phyloP scores from a whole-genome alignment of 2,113 vertebrate species.

The Felis chaus region DNA sequence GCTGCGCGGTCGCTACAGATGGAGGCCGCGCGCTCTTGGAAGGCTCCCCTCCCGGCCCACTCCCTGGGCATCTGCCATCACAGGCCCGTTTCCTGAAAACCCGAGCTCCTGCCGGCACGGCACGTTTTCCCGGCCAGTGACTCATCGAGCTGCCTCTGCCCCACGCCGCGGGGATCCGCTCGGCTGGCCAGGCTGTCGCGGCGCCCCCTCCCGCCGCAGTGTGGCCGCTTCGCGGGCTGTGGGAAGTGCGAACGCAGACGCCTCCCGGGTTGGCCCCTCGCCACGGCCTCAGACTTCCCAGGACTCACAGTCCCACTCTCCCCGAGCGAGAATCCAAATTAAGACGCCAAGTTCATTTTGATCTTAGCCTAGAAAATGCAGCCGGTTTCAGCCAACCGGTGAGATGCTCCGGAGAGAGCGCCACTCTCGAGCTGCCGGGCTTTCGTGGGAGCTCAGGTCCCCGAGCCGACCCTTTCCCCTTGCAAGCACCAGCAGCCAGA shows the following conservation, averaged over 20 bases:
- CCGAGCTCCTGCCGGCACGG: background rate
- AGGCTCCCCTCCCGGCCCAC: background rate
- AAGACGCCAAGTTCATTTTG: background rate
- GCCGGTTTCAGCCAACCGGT: background rate
- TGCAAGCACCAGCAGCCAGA: fast-evolving
- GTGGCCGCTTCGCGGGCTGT: background rate
- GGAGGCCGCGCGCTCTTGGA: background rate
- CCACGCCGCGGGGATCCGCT: background rate
- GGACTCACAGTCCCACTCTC: background rate
- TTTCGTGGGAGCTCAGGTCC: background rate
- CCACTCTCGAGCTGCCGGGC: background rate
- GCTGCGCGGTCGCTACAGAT: background rate
- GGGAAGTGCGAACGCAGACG: slow-evolving; percentile 13
- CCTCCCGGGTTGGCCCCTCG: background rate
- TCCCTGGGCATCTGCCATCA: background rate
- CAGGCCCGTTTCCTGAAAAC: slow-evolving; percentile 36
- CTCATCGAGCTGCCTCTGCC: background rate
- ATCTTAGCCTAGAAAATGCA: background rate
- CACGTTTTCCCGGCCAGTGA: background rate
- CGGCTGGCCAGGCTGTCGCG: background rate
- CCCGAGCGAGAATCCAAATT: slow-evolving; percentile 14
- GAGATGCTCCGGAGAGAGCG: background rate
- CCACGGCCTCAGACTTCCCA: background rate
- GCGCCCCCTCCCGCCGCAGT: background rate
- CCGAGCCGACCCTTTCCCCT: background rate